phyloP scores from a whole-genome alignment of 1,140 invertebrate species.

The Bombus confusus region DNA sequence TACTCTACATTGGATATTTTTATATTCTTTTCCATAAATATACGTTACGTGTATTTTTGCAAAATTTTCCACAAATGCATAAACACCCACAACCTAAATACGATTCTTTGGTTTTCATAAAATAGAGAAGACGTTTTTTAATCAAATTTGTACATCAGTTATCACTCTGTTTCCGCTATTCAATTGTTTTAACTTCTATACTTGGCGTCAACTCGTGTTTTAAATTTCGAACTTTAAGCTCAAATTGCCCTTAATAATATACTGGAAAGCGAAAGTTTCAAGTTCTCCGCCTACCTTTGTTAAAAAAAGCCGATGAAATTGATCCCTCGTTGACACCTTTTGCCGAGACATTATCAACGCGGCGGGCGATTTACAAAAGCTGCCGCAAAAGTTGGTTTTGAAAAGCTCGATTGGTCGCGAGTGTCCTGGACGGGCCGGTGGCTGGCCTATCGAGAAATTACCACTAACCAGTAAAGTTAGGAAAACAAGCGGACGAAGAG shows the following conservation, averaged over 20 bases:
- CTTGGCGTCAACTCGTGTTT: not conserved
- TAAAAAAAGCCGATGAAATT: not conserved
- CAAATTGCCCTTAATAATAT: not conserved
- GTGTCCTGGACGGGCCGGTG: not conserved
- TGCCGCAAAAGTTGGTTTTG: not conserved
- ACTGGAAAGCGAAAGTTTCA: not conserved
- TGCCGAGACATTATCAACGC: not conserved
- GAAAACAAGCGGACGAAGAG: conserved; percentile 25
- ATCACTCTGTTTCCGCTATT: not conserved
- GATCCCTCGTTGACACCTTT: not conserved
- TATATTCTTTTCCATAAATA: too few relatives aligned
- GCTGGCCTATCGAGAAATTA: conserved; percentile 7
- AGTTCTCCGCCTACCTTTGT: not conserved
- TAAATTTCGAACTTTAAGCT: not conserved
- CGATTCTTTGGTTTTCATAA: too few relatives aligned
- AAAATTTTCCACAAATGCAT: too few relatives aligned
- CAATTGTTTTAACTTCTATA: not conserved
- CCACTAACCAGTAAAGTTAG: conserved; percentile 22
- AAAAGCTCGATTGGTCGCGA: not conserved
- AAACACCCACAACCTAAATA: too few relatives aligned
- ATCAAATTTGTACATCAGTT: not conserved
- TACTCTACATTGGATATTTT: too few relatives aligned
- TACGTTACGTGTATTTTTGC: too few relatives aligned
- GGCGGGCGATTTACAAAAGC: not conserved
- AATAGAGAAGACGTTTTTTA: too few relatives aligned